Conservation (phyloP, 2,113 vertebrate genomes). For the Eleginops maclovinus region DNA sequence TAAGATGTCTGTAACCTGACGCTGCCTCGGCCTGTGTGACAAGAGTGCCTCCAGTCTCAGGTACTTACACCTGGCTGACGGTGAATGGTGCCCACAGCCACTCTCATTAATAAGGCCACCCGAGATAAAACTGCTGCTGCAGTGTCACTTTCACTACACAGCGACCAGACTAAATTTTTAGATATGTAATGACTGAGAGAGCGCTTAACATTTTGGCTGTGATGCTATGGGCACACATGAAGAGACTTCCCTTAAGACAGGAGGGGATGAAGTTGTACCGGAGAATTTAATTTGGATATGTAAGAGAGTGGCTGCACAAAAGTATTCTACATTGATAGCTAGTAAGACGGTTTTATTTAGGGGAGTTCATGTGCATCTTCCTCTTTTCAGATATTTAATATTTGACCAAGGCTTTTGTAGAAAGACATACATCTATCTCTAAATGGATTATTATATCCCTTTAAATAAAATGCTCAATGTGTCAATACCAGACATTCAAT, state of each 20-base stretch:
- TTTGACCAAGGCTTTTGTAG: neutral
- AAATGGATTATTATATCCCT: neutral
- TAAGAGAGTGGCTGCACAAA: no score
- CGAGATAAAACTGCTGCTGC: neutral
- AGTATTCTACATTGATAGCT: no score
- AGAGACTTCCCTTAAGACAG: neutral
- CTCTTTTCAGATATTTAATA: neutral
- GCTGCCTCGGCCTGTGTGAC: conserved; percentile 19
- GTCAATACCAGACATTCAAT: neutral
- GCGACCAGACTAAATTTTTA: neutral
- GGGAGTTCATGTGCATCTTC: neutral
- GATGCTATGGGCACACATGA: neutral
- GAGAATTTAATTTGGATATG: neutral
- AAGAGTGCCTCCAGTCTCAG: conserved; percentile 40
- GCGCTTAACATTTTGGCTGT: neutral
- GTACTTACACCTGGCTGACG: conserved; percentile 56
- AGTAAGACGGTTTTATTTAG: neutral
- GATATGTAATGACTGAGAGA: conserved; percentile 13
- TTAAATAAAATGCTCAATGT: neutral
- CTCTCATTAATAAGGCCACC: conserved; percentile 53
- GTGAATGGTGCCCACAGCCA: conserved; percentile 42
- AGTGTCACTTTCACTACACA: conserved; percentile 42
- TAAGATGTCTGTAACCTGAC: conserved; percentile 57
- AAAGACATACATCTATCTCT: neutral
- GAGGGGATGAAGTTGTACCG: neutral